Base-by-base conservation (phyloP, 2,797 vertebrate genomes). In the Aldrovandia affinis region DNA sequence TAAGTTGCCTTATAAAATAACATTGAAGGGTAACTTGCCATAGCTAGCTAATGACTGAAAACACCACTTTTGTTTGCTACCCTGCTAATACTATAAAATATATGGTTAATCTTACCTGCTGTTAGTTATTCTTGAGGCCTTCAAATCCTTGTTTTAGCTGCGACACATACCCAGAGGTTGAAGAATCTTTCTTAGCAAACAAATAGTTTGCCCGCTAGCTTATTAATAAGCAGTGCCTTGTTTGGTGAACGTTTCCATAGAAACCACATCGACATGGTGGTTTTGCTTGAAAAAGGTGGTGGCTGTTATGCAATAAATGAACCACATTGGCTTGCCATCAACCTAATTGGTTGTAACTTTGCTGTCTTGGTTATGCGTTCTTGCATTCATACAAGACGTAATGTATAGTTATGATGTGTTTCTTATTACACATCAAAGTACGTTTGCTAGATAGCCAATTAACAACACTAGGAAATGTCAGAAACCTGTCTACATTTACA, bases 221-320 rank as follows among this genome's bases (percentile, higher is more conserved):
- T 50, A 22, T 73, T 73, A 18, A 73, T 18, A 39, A 47, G 44
- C 44, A n/a, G 22, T 44, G 18, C 39, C 59, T 55, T 83, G 61
- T 33, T 30, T 44, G 59, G 81, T 39, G 39, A 70, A n/a, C 86
- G 94, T 95, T 88, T 92, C 95, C 94, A 95, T 96, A 93, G 94
- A 93, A 95, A 95, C 94, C 88, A 92, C 90, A 89, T 88, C 89
- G 89, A 86, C 88, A 91, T 89, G 88, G 83, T 83, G 55, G 83
- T 83, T 52, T 86, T 88, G 90, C 89, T 93, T 88, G 88, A 93
- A 92, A 92, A 78, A 28, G 44, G 50, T 55, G n/a, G 78, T 14
- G 15, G n/a, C 25, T 25, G 78, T 80, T 80, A 80, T 57, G 75
- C 75, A 78, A 78, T 80, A 55, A 36, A 42, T 73, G 15, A 20